Conservation (phyloP, 1,140 invertebrate genomes). For the Propsilocerus akamusi region DNA sequence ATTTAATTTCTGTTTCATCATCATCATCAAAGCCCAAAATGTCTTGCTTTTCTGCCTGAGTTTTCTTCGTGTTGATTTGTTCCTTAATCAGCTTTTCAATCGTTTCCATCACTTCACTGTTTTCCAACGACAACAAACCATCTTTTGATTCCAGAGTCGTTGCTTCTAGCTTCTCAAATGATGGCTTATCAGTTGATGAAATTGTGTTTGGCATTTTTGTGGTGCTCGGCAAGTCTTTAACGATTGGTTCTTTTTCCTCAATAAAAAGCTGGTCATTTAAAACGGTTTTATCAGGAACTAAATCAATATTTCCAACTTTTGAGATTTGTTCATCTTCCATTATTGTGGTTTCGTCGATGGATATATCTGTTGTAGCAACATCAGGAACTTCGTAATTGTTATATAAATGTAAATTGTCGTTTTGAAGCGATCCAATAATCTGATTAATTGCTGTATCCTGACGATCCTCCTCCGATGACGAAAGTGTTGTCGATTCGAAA, state of each 20-base stretch:
- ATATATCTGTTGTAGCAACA: neutral
- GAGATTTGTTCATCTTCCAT: neutral
- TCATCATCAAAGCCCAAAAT: neutral
- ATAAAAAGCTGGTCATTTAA: neutral
- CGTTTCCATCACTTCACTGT: neutral
- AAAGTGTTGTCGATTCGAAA: neutral
- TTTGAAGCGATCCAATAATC: neutral
- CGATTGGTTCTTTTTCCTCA: neutral
- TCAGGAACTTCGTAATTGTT: neutral
- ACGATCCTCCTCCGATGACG: neutral
- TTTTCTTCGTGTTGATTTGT: neutral
- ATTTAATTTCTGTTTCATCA: neutral
- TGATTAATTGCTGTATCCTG: neutral
- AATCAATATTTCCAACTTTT: neutral
- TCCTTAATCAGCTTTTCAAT: neutral
- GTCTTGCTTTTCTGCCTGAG: neutral
- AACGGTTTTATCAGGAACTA: neutral
- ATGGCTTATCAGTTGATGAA: conserved; percentile 4
- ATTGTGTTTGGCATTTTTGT: neutral
- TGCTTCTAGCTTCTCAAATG: neutral
- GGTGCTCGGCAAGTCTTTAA: neutral
- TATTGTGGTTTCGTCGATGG: neutral
- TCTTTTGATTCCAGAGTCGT: neutral
- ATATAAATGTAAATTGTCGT: neutral
- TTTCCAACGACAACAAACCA: neutral